Conservation (phyloP, 2,888 invertebrate genomes). For the Allophyes oxyacanthae region DNA sequence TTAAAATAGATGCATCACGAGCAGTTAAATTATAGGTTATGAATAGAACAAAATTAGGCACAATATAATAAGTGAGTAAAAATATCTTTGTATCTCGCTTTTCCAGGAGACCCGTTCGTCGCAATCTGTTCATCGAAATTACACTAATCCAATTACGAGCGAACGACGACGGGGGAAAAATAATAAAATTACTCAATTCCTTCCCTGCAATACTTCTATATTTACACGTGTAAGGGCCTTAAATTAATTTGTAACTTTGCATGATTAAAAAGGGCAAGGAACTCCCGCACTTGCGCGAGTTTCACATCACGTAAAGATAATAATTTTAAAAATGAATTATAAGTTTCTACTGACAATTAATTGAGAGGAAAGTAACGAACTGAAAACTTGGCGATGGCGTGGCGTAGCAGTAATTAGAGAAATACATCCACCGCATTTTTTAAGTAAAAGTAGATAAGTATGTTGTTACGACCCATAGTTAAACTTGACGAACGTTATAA, state of each 20-base stretch:
- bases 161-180: slow-evolving; percentile 55
- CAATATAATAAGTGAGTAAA: slow-evolving; percentile 8
- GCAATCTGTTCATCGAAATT: slow-evolving; percentile 71
- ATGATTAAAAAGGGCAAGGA: slow-evolving; percentile 40
- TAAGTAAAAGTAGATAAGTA: too few species aligned
- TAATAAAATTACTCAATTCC: slow-evolving; percentile 61
- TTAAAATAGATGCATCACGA: too few species aligned
- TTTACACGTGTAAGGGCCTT: slow-evolving; percentile 48
- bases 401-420: too few species aligned
- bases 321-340: slow-evolving; percentile 37
- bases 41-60: too few species aligned
- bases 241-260: slow-evolving; percentile 48
- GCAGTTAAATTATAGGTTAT: too few species aligned
- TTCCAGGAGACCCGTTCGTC: slow-evolving; percentile 64
- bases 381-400: slow-evolving; percentile 3
- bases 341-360: too few species aligned
- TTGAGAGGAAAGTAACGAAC: slow-evolving; percentile 7
- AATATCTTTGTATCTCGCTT: slow-evolving; percentile 48
- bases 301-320: slow-evolving; percentile 36
- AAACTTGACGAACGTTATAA: too few species aligned
- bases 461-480: too few species aligned
- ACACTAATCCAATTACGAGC: slow-evolving; percentile 70
- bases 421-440: too few species aligned
- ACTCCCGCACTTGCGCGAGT: slow-evolving; percentile 24
- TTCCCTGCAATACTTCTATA: slow-evolving; percentile 43